Evolutionary conservation across 2,888 invertebrate species (phyloP), one percentile per base, ranked within the genome.

Genomic region (Aphodius sticticus): DNA sequence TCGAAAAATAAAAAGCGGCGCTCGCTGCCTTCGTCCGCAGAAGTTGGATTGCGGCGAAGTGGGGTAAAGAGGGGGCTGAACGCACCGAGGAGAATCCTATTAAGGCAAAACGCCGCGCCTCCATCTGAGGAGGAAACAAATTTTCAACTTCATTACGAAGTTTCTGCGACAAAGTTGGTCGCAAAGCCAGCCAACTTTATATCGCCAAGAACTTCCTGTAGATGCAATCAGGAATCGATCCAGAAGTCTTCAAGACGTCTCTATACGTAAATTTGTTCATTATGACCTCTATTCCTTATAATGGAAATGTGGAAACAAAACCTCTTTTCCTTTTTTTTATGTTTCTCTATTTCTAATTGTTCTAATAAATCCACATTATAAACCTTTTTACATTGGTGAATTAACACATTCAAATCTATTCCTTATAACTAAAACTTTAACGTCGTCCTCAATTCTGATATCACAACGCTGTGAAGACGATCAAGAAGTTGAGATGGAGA

Each of bases 11-110:
- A 53, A 53, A 53, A 53, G 53, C 53, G 53, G 12, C 53, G 6
- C 1, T 9, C 53, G 53, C 53, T 53, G 53, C 53, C 53, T 53
- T 53, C 53, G 4, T 5, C 53, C 53, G 53, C 53, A 53, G 53
- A 53, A 53, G 53, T 53, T 53, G 53, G 53, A 53, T 53, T 53
- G 53, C 53, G 53, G 53, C 53, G 53, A 53, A 53, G 53, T 53
- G 12, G 53, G 53, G 53, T 53, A 53, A 1, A 26, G 26, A 26
- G 26, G 26, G 26, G 26, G 26, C 2, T 1, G 53, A 5, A 53
- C 53, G 53, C 53, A 53, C 53, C 53, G 53, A 53, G 7, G 53
- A 9, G 53, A 12, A 53, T 53, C 53, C 53, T 53, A 53, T 53
- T 53, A 53, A 53, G 53, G 53, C 53, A 53, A 53, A 53, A 53